Evolutionary conservation across 2,888 invertebrate species (phyloP), one percentile per base, ranked within the genome.

Genomic region (Phortica magna): DNA sequence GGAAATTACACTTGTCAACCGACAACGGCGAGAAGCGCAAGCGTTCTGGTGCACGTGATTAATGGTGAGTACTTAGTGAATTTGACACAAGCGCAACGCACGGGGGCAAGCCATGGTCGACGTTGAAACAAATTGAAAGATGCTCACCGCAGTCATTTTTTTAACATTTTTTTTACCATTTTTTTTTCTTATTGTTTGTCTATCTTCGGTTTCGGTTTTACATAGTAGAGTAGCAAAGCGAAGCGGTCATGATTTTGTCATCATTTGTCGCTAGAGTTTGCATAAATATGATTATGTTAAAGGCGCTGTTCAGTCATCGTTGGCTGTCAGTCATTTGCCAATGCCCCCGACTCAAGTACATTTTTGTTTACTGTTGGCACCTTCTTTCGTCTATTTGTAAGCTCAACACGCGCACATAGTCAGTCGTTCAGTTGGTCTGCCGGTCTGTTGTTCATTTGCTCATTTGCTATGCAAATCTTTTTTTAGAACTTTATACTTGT

Each of bases 1-100:
- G 97, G 97, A 77, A 97, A 97, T 93, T 97, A 97, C 92, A 96
- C 96, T 90, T 97, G 97, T 91, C 95, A 95, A 79, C 97, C 97
- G 12, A 97, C 97, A 55, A 95, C 96, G 92, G 96, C 97, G 73
- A 95, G 95, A 85, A 94, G 95, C 57, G 95, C 96, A 81, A 96
- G 95, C 84, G 96, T 97, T 88, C 96, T 96, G 91, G 96, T 97
- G 80, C 97, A 97, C 92, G 96, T 97, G 90, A 96, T 97, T 91
- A 96, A 96, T 93, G 97, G 96, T 96, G 93, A 94, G 93, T 88
- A 43, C 68, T 74, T 74, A 74, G 43, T 61, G 22, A 48, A 9
- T 12, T 14, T 48, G 48, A 48, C 48, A 31, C 31, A 31, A 31
- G 31, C 31, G 31, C 31, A 31, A 31, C 31, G 31, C 1, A 1